These are phyloP conservation scores for Druon quercuslanigerum DNA, from an alignment of 1,140 invertebrate species.

Conservation along the genomic window DNA sequence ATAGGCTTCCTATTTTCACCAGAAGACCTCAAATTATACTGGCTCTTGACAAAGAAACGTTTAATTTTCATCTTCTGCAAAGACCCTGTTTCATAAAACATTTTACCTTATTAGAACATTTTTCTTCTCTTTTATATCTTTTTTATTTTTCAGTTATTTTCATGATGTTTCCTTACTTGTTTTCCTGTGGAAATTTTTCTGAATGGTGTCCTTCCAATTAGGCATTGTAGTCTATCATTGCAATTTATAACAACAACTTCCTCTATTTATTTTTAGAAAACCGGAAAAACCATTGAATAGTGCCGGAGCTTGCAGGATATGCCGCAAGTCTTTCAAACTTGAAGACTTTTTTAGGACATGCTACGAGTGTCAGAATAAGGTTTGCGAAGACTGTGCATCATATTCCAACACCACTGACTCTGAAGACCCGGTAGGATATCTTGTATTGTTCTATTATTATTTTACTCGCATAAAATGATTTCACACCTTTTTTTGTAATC, in stretches of 20 bases:
- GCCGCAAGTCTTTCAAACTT: slow-evolving; percentile 89
- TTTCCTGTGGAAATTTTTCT: neutral
- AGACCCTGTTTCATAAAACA: neutral
- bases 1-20: slow-evolving; percentile 22
- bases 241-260: neutral
- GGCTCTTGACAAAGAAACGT: slow-evolving; percentile 1
- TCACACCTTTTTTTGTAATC: too few species aligned
- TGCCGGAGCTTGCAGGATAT: slow-evolving; percentile 88
- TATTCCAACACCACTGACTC: slow-evolving; percentile 89
- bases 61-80: slow-evolving; percentile 25
- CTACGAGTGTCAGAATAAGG: slow-evolving; percentile 90
- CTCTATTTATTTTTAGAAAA: slow-evolving; percentile 65
- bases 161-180: neutral
- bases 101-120: slow-evolving; percentile 1
- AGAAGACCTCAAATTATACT: slow-evolving; percentile 20
- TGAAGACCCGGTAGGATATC: slow-evolving; percentile 83
- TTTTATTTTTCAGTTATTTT: neutral
- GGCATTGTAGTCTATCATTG: neutral
- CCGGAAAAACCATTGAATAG: slow-evolving; percentile 83
- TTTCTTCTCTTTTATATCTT: neutral
- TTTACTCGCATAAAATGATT: neutral
- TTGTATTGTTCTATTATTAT: slow-evolving; percentile 17
- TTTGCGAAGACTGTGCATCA: slow-evolving; percentile 93
- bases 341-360: slow-evolving; percentile 90
- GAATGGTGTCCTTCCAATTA: neutral